A percentile compares a stretch with the other conserved stretches of the same genome.
Conservation (phyloP, 2,797 vertebrate species). For the Pteronotus mesoamericanus region DNA sequence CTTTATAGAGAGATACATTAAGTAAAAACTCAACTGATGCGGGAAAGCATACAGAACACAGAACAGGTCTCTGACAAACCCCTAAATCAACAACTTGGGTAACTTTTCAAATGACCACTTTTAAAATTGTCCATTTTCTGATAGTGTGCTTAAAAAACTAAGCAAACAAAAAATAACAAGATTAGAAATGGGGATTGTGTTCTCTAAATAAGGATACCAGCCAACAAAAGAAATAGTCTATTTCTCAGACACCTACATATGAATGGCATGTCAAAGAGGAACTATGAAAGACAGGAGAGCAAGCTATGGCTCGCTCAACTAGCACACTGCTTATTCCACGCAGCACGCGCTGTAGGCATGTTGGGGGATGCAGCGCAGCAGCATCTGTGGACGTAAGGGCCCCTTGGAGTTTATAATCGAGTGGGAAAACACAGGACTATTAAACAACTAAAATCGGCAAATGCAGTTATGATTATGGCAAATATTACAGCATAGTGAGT, state of each 20-base stretch:
- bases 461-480: background rate
- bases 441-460: background rate
- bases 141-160: background rate
- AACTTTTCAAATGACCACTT: background rate
- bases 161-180: background rate
- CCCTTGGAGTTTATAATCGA: background rate
- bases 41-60: background rate
- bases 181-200: background rate
- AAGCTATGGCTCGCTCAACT: background rate
- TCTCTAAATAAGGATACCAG: background rate
- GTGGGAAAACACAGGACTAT: background rate
- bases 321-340: background rate
- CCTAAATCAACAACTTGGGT: background rate
- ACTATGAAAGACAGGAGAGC: background rate
- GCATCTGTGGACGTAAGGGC: background rate
- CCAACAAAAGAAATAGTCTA: background rate
- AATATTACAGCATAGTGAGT: background rate
- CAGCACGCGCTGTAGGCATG: background rate
- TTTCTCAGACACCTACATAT: background rate
- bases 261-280: background rate
- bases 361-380: background rate
- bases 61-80: background rate
- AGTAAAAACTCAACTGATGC: background rate
- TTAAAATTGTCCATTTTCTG: slow-evolving; percentile 1
- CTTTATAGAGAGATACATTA: background rate